Evolutionary conservation across 2,113 vertebrate genomes (phyloP), one percentile per base, ranked within the genome.

Genomic region (Neotoma lepida): DNA sequence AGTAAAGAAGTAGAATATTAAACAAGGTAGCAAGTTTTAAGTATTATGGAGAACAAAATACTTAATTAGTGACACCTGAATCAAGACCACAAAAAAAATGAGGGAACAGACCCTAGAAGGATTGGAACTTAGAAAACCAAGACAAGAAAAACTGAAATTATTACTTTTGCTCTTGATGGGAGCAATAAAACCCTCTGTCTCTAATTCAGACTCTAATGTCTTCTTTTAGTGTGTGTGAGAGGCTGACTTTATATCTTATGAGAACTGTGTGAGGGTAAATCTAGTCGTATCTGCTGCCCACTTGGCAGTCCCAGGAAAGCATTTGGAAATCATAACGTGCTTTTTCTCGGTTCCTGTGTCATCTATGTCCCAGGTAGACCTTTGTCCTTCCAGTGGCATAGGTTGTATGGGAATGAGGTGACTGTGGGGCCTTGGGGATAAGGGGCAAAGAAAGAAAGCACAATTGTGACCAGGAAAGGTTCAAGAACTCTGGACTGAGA

Each of bases 41-140:
- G 33, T 4, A 77, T 51, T 35, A 90, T 28, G 13, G n/a, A 44
- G 8, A 68, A 41, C 13, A 91, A 89, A 91, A 51, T 44, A 56
- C 1, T 18, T 26, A 49, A 86, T 76, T 64, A 9, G 14, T 13
- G n/a, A 17, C 14, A 77, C 66, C 66, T 73, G 24, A 91, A 76
- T 85, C 58, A 54, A 81, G 46, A 61, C 4, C 80, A 71, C 20
- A 56, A 80, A 88, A 80, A 88, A 51, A 71, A 80, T 30, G 49
- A 92, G 28, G 8, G 22, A n/a, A 20, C 3, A 73, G 80, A 18
- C 35, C 54, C 28, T 4, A n/a, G 41, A 73, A 33, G 33, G 17
- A 15, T 49, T 39, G 4, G 51, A 30, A 18, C 26, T 41, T 51
- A 9, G 41, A 28, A n/a, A 89, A 35, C 3, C 66, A 88, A 41